Evolutionary conservation across 2,113 vertebrate genomes (phyloP), one percentile per base, ranked within the genome.

Genomic region (Collichthys lucidus): DNA sequence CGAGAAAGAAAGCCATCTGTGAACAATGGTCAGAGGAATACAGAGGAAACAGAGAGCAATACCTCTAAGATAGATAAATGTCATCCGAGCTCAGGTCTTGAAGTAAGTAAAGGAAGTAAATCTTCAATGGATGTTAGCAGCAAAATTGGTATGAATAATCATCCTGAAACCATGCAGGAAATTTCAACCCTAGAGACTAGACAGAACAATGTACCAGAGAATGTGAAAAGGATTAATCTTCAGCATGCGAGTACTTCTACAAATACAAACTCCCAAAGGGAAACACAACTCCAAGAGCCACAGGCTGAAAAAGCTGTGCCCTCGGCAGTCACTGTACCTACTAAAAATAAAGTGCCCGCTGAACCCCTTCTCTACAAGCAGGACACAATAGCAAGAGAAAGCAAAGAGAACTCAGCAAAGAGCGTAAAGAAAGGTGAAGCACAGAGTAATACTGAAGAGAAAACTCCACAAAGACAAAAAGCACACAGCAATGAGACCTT

Each of bases 311-410:
- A 86, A 69, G 74, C 57, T 65, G 46, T 55, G 2, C 22, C 61
- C n/a, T n/a, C 77, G 3, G 64, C 57, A 22, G 46, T 63, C 53
- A 82, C 73, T 79, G 64, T 65, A 69, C 62, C 44, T 11, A 57
- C 82, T 88, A 88, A 89, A 90, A 93, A 90, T 90, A 87, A 89
- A 83, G 16, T 49, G 12, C 10, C 72, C 24, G 60, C 79, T 85
- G 85, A 91, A 87, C 20, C 67, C 42, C 46, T 24, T 82, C 66
- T 71, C 73, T 19, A 79, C 72, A 86, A 89, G 50, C 71, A 89
- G 2, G 67, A 86, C 35, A 70, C 60, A 62, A 75, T 29, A 52
- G 24, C 57, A 74, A 49, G 52, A 46, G 64, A 88, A 80, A 71
- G 14, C 1, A 84, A 86, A 60, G 79, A 87, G 19, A 81, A 61